A percentile compares a stretch with the other conserved stretches of the same genome.
These are phyloP conservation scores for Drosophila vallismaia DNA, from an alignment of 2,888 invertebrate species.

Conservation along the genomic window DNA sequence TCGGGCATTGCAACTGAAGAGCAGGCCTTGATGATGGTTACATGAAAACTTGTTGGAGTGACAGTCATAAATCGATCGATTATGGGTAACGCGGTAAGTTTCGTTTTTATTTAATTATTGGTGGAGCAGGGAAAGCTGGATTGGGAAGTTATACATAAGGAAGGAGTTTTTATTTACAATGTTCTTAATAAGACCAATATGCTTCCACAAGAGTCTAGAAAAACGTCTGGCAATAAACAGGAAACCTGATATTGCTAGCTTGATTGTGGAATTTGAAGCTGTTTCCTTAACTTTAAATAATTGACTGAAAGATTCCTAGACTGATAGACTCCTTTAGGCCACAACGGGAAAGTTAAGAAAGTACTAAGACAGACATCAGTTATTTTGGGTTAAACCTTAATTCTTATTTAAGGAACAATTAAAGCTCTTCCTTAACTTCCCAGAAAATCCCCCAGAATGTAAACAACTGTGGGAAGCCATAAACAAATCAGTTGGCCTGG, in stretches of 20 bases:
- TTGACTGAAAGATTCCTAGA: too few relatives aligned
- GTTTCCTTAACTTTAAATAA: too few relatives aligned
- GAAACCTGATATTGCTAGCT: not conserved
- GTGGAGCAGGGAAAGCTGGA: slow-evolving; percentile 30
- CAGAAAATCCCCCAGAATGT: not conserved
- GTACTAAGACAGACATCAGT: not conserved
- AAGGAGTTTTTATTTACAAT: not conserved
- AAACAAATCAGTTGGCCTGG: slow-evolving; percentile 6
- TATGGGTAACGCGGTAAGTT: slow-evolving; percentile 6
- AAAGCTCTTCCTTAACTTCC: not conserved
- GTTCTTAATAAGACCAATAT: too few relatives aligned
- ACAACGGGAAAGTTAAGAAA: not conserved
- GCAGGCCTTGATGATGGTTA: slow-evolving; percentile 38
- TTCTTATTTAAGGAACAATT: not conserved
- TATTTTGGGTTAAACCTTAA: not conserved
- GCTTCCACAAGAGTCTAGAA: not conserved
- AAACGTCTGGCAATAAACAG: not conserved
- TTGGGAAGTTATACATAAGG: not conserved
- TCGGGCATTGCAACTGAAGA: slow-evolving; percentile 6
- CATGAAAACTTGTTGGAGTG: slow-evolving; percentile 38
- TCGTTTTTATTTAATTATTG: not conserved
- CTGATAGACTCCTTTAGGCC: too few relatives aligned
- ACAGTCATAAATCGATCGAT: slow-evolving; percentile 28
- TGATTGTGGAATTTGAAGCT: too few relatives aligned
- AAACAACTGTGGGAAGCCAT: slow-evolving; percentile 2